Evolutionary conservation across 2,113 vertebrate species (phyloP), one percentile per base, ranked within the genome.

Genomic region (Platysteira castanea): DNA sequence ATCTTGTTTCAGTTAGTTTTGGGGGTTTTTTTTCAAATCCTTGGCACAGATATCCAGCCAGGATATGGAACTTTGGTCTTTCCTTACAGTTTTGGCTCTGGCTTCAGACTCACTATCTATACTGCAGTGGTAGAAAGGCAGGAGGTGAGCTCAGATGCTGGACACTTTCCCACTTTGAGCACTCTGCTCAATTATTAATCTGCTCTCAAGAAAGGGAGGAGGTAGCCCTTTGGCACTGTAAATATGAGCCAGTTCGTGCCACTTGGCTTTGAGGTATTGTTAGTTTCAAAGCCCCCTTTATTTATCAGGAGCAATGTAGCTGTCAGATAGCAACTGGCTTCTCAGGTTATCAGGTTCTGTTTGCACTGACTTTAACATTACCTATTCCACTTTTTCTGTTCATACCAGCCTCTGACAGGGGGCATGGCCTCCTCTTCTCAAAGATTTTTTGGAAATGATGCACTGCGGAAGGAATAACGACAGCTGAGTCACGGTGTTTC

Each of bases 171-270:
- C 76, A 81, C 18, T 74, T 73, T 46, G 20, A 95, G 60, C 68
- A 54, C 46, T 90, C 54, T 86, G 22, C 26, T 92, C 42, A 73
- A 61, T 89, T 91, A 93, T 90, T 96, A 87, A 84, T 74, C 54
- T 80, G 3, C 26, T 87, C 42, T 81, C 64, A 53, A 27, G 42
- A 65, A 59, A 74, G 60, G 26, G 53, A 80, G 24, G 12, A 6
- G 16, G 5, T 15, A 87, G 54, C 39, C 39, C 33, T 50, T 70
- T 77, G 52, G 35, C 33, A 35, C 13, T n/a, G 78, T n/a, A 47
- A 86, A 77, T 56, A 37, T 42, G 52, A 93, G 16, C 9, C 42
- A 39, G 69, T 81, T 89, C 3, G 0, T 41, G 47, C 27, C 47
- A 78, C 35, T 84, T 90, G 67, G 13, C 44, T 84, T 84, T 81